Conservation (phyloP, 2,113 vertebrate species). For the Neopipo cinnamomea region DNA sequence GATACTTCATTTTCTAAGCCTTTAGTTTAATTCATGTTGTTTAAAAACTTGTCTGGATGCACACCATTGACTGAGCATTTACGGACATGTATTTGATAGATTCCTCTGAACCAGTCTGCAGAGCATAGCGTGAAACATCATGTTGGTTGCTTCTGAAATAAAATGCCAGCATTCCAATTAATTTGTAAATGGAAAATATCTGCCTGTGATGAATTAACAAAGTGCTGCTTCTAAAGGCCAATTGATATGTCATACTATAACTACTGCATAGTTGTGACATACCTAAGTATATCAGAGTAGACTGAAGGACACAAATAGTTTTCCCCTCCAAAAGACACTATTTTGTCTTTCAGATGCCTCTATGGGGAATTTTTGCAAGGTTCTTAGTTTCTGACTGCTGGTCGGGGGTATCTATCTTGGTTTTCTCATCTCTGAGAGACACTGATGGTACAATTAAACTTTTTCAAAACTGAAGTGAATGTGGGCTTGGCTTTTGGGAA, state of each 20-base stretch:
- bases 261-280: neutral
- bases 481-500: constrained; percentile 53
- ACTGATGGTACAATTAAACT: neutral
- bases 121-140: neutral
- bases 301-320: neutral
- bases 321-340: neutral
- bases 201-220: constrained; percentile 6
- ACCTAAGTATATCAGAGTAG: neutral
- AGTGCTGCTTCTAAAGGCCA: constrained; percentile 5
- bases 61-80: neutral
- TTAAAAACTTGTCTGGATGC: neutral
- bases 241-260: neutral
- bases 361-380: neutral
- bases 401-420: neutral
- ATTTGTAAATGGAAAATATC: constrained; percentile 32
- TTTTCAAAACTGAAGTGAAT: constrained; percentile 34
- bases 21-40: neutral
- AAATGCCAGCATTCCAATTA: constrained; percentile 21
- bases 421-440: neutral
- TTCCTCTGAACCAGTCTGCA: neutral
- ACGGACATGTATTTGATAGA: neutral
- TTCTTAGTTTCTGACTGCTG: neutral
- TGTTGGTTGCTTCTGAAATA: neutral
- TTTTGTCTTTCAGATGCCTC: neutral
- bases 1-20: neutral